Conservation (phyloP, 2,888 invertebrate genomes). For the Laspeyria flexula region DNA sequence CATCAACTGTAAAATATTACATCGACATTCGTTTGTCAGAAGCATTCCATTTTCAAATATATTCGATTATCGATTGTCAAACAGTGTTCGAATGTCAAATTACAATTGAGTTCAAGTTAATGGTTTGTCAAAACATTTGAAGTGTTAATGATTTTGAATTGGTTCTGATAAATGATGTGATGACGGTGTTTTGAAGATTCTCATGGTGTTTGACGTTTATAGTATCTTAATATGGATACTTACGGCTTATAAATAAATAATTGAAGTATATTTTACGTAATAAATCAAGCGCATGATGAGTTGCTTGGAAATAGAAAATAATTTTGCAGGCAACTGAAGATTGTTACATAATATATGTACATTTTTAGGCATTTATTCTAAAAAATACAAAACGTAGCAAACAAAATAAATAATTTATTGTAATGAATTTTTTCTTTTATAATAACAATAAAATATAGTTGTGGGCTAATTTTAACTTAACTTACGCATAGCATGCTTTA, state of each 20-base stretch:
- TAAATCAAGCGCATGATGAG: no score
- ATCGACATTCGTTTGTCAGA: conserved; percentile 58
- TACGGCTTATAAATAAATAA: neutral
- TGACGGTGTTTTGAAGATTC: conserved; percentile 60
- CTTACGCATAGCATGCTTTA: no score
- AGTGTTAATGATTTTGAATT: conserved; percentile 71
- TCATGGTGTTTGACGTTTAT: conserved; percentile 44
- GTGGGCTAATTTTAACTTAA: no score
- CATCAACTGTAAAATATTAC: conserved; percentile 71
- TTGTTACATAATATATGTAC: no score
- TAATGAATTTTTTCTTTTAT: no score
- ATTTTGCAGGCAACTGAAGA: no score
- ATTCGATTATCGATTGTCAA: conserved; percentile 63
- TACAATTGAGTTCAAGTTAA: conserved; percentile 58
- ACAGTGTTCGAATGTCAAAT: conserved; percentile 47
- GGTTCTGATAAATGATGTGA: conserved; percentile 75
- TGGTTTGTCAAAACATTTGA: conserved; percentile 84
- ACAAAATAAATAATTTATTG: no score
- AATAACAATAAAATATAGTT: no score
- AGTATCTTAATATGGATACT: neutral
- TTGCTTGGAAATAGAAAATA: no score
- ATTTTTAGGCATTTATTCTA: no score
- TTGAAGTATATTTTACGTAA: no score
- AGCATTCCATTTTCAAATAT: conserved; percentile 53
- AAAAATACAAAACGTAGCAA: no score